Base-by-base conservation (phyloP, 2,888 invertebrate species). In the Dasysyrphus albostriatus region DNA sequence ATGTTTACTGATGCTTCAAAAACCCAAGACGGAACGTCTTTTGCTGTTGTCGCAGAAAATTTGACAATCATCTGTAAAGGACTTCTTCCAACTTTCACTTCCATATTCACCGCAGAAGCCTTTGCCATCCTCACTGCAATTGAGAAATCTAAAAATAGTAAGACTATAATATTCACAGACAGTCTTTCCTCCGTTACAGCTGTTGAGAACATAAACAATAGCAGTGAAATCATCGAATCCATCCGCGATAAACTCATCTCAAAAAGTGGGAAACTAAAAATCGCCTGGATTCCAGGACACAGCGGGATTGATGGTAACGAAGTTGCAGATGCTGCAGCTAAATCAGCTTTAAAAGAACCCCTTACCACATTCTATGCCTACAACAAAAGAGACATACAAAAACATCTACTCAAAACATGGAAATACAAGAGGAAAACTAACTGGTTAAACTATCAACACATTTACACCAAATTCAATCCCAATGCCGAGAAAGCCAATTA, bases 1-100 rank as follows among this genome's bases (percentile, higher is more conserved):
- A 24, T 24, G 24, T 76, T 58, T 49, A 80, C 84, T 16, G 76
- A 67, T 47, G 80, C 44, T 4, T 80, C 76, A 8, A 87, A 82
- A 77, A 58, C 56, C 5, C 19, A 24, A 24, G 24, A 24, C 24
- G 24, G 24, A 24, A 24, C 24, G 3, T 24, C 24, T 2, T 24
- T 24, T 29, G 78, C 82, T 47, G 74, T 78, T 10, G 51, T 77
- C 24, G 59, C 49, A 19, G 44, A 81, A 67, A n/a, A 73, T 16
- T 59, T 16, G 29, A 44, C n/a, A 42, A 56, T 24, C 24, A 24
- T 24, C 16, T 1, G 47, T 82, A 59, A 63, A 51, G 79, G 72
- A 8, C 37, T 61, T 3, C 69, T 82, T 10, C 61, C 74, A 47
- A 7, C 16, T 29, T 78, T 70, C 51, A 58, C 70, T 16, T 85